Evolutionary conservation across 2,888 invertebrate genomes (phyloP).

Genomic region (Nomada ruficornis): DNA sequence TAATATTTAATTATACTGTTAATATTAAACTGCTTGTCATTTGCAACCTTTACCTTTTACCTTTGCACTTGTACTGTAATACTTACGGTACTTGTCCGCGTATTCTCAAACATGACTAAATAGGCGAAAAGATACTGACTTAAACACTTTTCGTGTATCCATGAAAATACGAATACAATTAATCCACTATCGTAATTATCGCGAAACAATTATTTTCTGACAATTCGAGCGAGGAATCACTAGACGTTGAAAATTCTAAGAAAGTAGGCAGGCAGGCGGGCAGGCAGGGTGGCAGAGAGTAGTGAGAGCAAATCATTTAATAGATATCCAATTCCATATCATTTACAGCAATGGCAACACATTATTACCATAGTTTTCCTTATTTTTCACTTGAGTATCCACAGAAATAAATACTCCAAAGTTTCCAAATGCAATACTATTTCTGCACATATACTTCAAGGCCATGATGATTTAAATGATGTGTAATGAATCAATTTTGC

Average conservation of each 20-base stretch:
- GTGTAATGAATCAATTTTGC: slow-evolving; percentile 36
- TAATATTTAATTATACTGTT: slow-evolving; percentile 13
- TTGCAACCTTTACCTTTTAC: slow-evolving; percentile 5
- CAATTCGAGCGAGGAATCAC: slow-evolving; percentile 25
- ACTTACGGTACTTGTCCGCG: slow-evolving; percentile 36
- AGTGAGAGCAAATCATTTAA: slow-evolving; percentile 82
- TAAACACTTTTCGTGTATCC: not conserved
- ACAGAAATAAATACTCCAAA: slow-evolving; percentile 52
- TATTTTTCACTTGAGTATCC: slow-evolving; percentile 55
- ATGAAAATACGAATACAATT: not conserved
- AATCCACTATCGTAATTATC: slow-evolving; percentile 3
- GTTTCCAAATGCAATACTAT: slow-evolving; percentile 72
- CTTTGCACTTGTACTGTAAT: slow-evolving; percentile 25
- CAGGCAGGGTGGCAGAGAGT: slow-evolving; percentile 81
- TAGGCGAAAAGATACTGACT: slow-evolving; percentile 5
- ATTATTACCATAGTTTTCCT: slow-evolving; percentile 69
- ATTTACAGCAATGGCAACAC: slow-evolving; percentile 74
- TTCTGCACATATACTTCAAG: slow-evolving; percentile 68
- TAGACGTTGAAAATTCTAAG: slow-evolving; percentile 49
- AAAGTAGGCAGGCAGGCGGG: slow-evolving; percentile 73
- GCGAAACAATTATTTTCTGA: not conserved
- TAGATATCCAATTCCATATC: slow-evolving; percentile 78
- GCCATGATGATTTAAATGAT: slow-evolving; percentile 49
- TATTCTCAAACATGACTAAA: slow-evolving; percentile 2
- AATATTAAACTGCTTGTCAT: slow-evolving; percentile 24